Conservation (phyloP, 2,888 invertebrate genomes). For the Boloria selene region DNA sequence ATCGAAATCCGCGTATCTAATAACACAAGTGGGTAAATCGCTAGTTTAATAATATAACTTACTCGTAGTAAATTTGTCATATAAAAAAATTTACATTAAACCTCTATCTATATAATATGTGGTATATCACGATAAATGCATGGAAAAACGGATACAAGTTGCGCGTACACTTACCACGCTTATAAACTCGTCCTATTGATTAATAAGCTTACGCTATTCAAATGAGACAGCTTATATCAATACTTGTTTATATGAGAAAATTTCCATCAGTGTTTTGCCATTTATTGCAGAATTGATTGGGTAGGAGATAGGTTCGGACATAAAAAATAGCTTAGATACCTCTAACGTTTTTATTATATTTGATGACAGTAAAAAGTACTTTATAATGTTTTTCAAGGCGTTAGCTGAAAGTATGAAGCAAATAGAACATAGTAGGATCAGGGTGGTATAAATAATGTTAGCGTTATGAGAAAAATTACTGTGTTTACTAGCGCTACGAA, state of each 20-base stretch:
- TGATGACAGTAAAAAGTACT: slow-evolving; percentile 2
- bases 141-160: not conserved
- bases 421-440: no score
- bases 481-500: no score
- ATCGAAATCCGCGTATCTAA: no score
- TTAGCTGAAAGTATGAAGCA: not conserved
- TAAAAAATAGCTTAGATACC: slow-evolving; percentile 15
- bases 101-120: no score
- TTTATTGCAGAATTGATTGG: slow-evolving; percentile 11
- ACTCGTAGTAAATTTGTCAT: no score
- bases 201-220: slow-evolving; percentile 4
- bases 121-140: no score
- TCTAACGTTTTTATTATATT: not conserved
- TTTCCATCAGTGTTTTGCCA: slow-evolving; percentile 1
- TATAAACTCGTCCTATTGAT: slow-evolving; percentile 1
- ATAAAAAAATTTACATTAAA: no score
- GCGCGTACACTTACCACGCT: not conserved
- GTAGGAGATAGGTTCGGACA: not conserved
- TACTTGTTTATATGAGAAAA: not conserved
- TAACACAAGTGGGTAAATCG: no score
- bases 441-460: no score
- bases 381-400: slow-evolving; percentile 9
- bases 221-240: slow-evolving; percentile 11
- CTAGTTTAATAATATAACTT: no score
- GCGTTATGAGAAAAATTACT: no score